A percentile compares a stretch with the other conserved stretches of the same genome.
Conservation (phyloP, 2,888 invertebrate genomes). For the Cyclophora punctaria region DNA sequence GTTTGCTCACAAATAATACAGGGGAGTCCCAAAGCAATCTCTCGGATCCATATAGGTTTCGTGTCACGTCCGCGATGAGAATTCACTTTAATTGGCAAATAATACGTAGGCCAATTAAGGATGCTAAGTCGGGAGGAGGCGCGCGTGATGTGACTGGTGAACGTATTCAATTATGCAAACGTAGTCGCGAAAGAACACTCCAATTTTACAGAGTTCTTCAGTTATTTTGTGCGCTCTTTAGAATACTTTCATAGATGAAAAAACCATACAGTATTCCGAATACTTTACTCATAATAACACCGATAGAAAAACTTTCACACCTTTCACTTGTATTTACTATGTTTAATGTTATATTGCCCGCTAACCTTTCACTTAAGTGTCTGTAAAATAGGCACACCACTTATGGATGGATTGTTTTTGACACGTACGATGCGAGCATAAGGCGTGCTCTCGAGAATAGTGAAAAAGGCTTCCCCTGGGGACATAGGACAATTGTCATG, state of each 20-base stretch:
- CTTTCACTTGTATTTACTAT: slow-evolving; percentile 38
- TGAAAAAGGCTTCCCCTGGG: slow-evolving; percentile 45
- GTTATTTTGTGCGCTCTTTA: slow-evolving; percentile 19
- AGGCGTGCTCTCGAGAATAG: slow-evolving; percentile 21
- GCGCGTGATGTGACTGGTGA: slow-evolving; percentile 70
- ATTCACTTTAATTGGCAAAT: slow-evolving; percentile 76
- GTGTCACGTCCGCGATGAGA: slow-evolving; percentile 70
- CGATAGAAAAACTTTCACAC: slow-evolving; percentile 32
- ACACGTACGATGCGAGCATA: slow-evolving; percentile 13
- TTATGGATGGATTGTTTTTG: no score
- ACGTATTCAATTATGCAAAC: slow-evolving; percentile 73
- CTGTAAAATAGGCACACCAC: no score
- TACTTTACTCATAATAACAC: background rate
- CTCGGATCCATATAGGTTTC: slow-evolving; percentile 63
- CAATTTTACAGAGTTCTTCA: slow-evolving; percentile 25
- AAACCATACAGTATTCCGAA: no score
- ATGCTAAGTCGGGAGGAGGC: slow-evolving; percentile 70
- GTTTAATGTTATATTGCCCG: slow-evolving; percentile 27
- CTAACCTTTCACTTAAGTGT: slow-evolving; percentile 27
- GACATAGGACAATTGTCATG: slow-evolving; percentile 69
- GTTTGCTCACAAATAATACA: slow-evolving; percentile 47
- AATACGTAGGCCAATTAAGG: slow-evolving; percentile 75
- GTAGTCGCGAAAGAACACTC: slow-evolving; percentile 57
- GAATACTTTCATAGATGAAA: no score
- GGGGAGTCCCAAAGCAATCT: slow-evolving; percentile 40